Percentiles rank a stretch among this genome's conserved stretches.
These are phyloP conservation scores for Zingel zingel DNA, from an alignment of 2,113 vertebrate species.

Conservation along the genomic window DNA sequence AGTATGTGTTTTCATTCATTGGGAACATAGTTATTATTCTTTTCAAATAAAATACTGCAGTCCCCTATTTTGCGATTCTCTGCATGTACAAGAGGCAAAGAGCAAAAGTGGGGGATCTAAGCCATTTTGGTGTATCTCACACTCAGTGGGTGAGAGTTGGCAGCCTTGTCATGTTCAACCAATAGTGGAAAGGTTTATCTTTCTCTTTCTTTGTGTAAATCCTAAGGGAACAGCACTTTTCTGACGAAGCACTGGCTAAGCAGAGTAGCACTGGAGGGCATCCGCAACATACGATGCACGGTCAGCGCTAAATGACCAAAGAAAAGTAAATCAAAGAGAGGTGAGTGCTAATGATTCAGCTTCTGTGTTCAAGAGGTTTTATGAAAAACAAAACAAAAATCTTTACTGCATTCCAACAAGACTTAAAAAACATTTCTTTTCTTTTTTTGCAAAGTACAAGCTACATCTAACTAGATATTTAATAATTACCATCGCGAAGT, in stretches of 20 bases:
- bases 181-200: conserved; percentile 36
- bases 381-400: neutral
- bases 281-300: neutral
- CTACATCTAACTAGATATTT: neutral
- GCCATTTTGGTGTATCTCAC: conserved; percentile 47
- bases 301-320: conserved; percentile 27
- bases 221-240: conserved; percentile 33
- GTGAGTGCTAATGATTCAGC: neutral
- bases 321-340: conserved; percentile 12
- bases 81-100: conserved; percentile 49
- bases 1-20: conserved; percentile 1
- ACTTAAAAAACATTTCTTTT: too few species aligned
- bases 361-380: conserved; percentile 14
- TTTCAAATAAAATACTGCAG: conserved; percentile 40
- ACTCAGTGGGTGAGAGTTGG: conserved; percentile 62
- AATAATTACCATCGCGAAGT: neutral
- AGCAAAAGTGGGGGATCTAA: conserved; percentile 57
- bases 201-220: conserved; percentile 44
- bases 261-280: conserved; percentile 27
- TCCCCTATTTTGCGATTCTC: conserved; percentile 31
- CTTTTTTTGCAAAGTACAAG: neutral
- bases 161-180: conserved; percentile 63
- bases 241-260: conserved; percentile 31
- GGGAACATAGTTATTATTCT: neutral
- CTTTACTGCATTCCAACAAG: neutral